Base-by-base conservation (phyloP, 2,797 vertebrate species). In the Erithacus rubecula region DNA sequence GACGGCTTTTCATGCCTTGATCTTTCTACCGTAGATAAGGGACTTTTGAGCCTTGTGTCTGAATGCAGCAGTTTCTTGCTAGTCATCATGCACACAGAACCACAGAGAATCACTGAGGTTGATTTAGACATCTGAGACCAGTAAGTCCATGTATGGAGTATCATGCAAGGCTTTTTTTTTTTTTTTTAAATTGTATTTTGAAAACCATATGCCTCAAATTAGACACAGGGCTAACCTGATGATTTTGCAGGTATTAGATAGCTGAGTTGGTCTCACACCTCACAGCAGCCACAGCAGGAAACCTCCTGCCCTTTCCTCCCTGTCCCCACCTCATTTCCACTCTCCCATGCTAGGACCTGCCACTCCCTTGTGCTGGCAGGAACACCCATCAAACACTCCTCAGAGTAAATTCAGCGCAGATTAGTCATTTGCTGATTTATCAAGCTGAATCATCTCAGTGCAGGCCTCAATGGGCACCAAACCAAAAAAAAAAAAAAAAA, bases 361-460 rank as follows among this genome's bases (percentile, higher is more conserved):
- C 89, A 68, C 91, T 80, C 93, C 91, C 89, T 62, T 8, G 7
- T 1, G 11, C 46, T 64, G 82, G 60, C 58, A 93, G 10, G 4
- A 11, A 34, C 44, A 67, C 43, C 30, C 74, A 39, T 37, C 68
- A 30, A 39, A 76, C 75, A 14, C 26, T 23, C 43, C 0, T 0
- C 43, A 80, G 60, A 78, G 36, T 55, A 77, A 51, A 39, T 46
- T 78, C 47, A 89, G 27, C 16, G 60, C 60, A 63, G 24, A 85
- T 95, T 18, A 96, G 44, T 93, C 79, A 93, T 37, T 0, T 58
- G 64, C 60, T 80, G 75, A 83, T 0, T 95, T 69, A 89, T 34
- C 82, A 68, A 23, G 5, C 23, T 92, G 93, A 95, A 64, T 92
- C 79, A 95, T 74, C 71, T 51, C 82, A n/a, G n/a, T 3, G 47